Conservation (phyloP, 2,113 vertebrate genomes). For the Vulpes lagopus region DNA sequence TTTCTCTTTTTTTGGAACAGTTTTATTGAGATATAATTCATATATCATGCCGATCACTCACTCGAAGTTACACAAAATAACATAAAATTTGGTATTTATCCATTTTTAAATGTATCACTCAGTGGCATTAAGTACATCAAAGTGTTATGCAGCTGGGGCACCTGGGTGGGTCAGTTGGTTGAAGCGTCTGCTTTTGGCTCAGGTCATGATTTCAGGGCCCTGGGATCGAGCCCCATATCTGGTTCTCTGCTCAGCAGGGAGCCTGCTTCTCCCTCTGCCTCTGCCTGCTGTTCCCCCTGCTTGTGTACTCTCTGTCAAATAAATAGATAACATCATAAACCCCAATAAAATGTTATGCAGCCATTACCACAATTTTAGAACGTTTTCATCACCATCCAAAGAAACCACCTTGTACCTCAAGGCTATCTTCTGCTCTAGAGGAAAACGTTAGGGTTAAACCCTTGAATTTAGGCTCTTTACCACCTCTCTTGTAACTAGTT, state of each 20-base stretch:
- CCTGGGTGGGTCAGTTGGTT: too few relatives aligned
- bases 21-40: not conserved
- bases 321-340: too few relatives aligned
- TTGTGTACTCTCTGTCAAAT: too few relatives aligned
- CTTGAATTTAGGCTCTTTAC: not conserved
- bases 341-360: not conserved
- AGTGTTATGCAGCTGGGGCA: not conserved
- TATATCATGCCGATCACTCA: not conserved
- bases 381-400: not conserved
- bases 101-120: not conserved
- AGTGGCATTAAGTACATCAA: not conserved
- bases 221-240: too few relatives aligned
- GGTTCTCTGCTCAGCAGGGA: too few relatives aligned
- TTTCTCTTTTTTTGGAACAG: not conserved
- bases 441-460: not conserved
- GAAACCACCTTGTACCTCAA: not conserved
- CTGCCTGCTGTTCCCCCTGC: too few relatives aligned
- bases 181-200: too few relatives aligned
- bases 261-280: too few relatives aligned
- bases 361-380: not conserved
- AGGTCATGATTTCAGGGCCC: too few relatives aligned
- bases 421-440: not conserved
- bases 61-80: slow-evolving; percentile 18
- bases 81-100: not conserved
- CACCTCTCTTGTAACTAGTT: not conserved